These are phyloP conservation scores for Leptoteleia sp. DNA, from an alignment of 1,140 invertebrate species.

Conservation along the genomic window DNA sequence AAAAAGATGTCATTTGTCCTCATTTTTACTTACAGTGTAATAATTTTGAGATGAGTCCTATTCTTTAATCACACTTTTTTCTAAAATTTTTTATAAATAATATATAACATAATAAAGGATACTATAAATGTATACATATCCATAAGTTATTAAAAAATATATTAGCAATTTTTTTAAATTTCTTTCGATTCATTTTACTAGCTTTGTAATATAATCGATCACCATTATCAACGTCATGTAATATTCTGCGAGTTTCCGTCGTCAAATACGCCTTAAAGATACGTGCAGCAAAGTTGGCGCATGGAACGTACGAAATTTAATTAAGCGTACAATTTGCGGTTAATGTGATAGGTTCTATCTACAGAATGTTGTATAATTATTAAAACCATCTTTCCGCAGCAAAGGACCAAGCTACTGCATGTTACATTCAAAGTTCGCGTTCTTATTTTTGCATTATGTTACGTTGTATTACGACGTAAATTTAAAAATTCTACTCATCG, in stretches of 20 bases:
- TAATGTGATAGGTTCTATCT: slow-evolving; percentile 1
- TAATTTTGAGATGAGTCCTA: too few species aligned
- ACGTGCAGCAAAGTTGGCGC: not conserved
- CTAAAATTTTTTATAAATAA: too few species aligned
- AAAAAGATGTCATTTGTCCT: too few species aligned
- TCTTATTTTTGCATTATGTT: slow-evolving; percentile 5
- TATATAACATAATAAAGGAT: too few species aligned
- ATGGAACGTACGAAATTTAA: slow-evolving; percentile 14
- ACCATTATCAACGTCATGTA: not conserved
- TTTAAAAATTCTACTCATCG: too few species aligned
- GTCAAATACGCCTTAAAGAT: not conserved
- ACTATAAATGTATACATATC: too few species aligned
- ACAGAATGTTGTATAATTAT: not conserved
- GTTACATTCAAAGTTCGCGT: slow-evolving; percentile 14
- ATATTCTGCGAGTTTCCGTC: not conserved
- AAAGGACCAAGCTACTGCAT: slow-evolving; percentile 1
- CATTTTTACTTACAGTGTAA: too few species aligned
- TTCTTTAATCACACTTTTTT: too few species aligned
- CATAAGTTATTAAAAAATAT: too few species aligned
- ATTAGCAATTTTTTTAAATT: too few species aligned
- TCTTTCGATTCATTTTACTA: too few species aligned
- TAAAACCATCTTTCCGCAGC: slow-evolving; percentile 11
- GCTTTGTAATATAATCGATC: too few species aligned
- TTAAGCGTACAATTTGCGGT: slow-evolving; percentile 21
- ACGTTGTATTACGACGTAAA: not conserved